These are phyloP conservation scores for Serripes groenlandicus DNA, from an alignment of 2,888 invertebrate species.

Conservation along the genomic window DNA sequence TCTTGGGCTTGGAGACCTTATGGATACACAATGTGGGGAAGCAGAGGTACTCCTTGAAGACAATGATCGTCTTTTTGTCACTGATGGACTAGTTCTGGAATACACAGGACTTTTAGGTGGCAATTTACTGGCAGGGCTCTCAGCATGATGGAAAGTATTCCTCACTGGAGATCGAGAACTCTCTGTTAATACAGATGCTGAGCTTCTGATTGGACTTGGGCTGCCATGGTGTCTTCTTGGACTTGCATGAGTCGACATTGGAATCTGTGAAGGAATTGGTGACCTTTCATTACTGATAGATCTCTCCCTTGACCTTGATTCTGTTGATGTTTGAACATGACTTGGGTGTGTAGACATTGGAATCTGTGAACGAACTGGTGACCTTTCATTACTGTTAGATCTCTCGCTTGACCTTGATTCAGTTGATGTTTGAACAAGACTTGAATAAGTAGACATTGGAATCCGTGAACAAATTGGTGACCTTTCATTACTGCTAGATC, in stretches of 20 bases:
- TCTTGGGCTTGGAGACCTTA: constrained; percentile 5
- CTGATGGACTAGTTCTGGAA: constrained; percentile 6
- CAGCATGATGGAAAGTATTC: neutral
- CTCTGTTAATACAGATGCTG: neutral
- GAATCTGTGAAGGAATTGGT: constrained; percentile 6
- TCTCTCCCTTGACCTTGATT: neutral
- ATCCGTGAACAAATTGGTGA: constrained; percentile 7
- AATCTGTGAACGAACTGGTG: constrained; percentile 9
- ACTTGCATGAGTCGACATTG: neutral
- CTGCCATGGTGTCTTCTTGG: neutral
- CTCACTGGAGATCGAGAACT: constrained; percentile 21
- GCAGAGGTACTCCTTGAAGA: constrained; percentile 2
- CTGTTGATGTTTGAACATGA: neutral
- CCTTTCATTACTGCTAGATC: constrained; percentile 3
- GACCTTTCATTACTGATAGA: constrained; percentile 2
- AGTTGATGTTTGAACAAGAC: no score
- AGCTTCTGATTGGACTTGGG: neutral
- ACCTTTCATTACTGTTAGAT: constrained; percentile 1
- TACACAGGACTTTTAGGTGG: constrained; percentile 11
- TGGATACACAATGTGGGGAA: constrained; percentile 9
- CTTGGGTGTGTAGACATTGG: neutral
- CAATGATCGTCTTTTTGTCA: neutral
- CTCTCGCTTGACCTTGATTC: neutral
- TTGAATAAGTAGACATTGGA: neutral
- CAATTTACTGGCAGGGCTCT: neutral